These are phyloP conservation scores for Hemibagrus guttatus DNA, from an alignment of 2,797 vertebrate species.

Conservation along the genomic window DNA sequence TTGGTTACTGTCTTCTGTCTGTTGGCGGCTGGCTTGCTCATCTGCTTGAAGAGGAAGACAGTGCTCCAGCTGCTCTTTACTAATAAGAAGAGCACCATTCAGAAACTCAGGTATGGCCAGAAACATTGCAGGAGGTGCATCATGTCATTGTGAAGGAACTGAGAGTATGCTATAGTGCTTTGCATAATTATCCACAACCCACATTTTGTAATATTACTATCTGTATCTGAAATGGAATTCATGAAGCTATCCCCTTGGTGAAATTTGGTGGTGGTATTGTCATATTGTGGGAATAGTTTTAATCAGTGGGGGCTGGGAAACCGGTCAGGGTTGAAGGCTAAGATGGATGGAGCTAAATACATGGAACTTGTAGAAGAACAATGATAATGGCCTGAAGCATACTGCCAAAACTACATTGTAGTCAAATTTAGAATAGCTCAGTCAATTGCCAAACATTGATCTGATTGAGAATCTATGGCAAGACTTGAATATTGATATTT, in stretches of 20 bases:
- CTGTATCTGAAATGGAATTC: neutral
- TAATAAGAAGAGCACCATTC: conserved; percentile 86
- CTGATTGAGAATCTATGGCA: neutral
- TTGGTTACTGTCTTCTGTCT: conserved; percentile 82
- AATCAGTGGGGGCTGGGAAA: neutral
- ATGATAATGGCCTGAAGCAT: neutral
- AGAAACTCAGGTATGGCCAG: conserved; percentile 90
- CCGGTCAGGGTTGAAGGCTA: no score
- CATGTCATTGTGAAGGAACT: neutral
- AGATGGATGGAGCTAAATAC: neutral
- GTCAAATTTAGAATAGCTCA: neutral
- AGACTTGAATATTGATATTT: neutral
- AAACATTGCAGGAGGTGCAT: conserved; percentile 48
- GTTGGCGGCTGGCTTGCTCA: conserved; percentile 74
- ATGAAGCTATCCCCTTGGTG: neutral
- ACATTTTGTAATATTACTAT: neutral
- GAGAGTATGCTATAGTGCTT: neutral
- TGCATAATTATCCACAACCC: neutral
- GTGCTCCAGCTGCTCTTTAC: conserved; percentile 80
- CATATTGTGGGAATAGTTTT: neutral
- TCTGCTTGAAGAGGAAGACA: conserved; percentile 87
- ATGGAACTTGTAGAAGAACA: neutral
- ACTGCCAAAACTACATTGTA: neutral
- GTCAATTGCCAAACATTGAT: neutral
- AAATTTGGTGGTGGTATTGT: neutral